Evolutionary conservation across 2,888 invertebrate species (phyloP), one percentile per base, ranked within the genome.

Genomic region (Ceramica pisi): DNA sequence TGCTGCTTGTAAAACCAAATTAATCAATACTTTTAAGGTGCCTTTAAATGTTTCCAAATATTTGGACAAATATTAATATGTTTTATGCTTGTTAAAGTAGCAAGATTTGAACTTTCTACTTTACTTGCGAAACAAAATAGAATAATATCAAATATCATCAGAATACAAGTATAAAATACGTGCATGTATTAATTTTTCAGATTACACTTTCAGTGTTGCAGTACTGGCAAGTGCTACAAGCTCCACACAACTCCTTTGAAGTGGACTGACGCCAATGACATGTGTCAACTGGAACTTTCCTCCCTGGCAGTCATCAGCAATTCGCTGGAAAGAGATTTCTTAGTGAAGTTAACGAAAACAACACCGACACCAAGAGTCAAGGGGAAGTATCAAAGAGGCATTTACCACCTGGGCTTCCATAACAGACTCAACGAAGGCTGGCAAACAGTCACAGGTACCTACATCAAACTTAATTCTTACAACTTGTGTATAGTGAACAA

Each of bases 221-320:
- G 53, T 0, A 44, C 60, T 8, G 90, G 90, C 2, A 90, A 87
- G 77, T 94, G 94, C 76, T 94, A 93, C 85, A 94, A 94, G 72
- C 90, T 94, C 50, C 94, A 95, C 69, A 70, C 89, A 16, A 85
- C 78, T 1, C 92, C 93, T 0, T 73, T 82, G 73, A 91, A 86
- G 46, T 95, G 95, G 94, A 84, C 86, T 0, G 92, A 93, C 0
- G 94, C 95, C 0, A 88, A 89, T 41, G 82, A 82, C 2, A 78
- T 86, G 2, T 95, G 95, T 76, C 84, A 82, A 35, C 85, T 89
- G 0, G 94, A 94, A 67, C 89, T 89, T 67, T 91, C 92, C 0
- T 88, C 90, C 66, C 68, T 94, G 35, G 92, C 92, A 7, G 87
- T 94, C 16, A 88, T 93, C 51, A 89, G 92, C 67, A 89, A 86